Evolutionary conservation across 2,888 invertebrate genomes (phyloP).

Genomic region (Ormyrus pomaceus): DNA sequence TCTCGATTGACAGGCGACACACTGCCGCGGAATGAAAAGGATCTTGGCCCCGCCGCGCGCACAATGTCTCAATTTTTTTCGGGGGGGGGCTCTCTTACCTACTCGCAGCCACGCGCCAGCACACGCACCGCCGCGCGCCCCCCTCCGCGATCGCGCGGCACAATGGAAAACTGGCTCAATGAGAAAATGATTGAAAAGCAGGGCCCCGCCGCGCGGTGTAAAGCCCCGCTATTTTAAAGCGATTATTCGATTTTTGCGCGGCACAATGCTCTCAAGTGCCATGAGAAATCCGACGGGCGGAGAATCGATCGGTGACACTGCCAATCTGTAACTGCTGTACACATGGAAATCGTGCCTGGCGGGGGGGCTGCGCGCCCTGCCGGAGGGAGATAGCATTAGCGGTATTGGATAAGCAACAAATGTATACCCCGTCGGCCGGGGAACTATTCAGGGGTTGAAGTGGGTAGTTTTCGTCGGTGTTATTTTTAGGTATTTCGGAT

Average conservation of each 20-base stretch:
- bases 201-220: background rate
- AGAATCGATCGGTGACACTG: slow-evolving; percentile 5
- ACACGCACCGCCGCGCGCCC: background rate
- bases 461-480: too few relatives aligned
- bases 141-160: background rate
- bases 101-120: slow-evolving; percentile 22
- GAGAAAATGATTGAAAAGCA: slow-evolving; percentile 23
- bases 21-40: too few relatives aligned
- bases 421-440: too few relatives aligned
- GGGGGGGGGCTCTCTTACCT: background rate
- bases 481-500: too few relatives aligned
- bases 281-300: slow-evolving; percentile 3
- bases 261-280: slow-evolving; percentile 10
- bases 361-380: too few relatives aligned
- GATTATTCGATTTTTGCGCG: slow-evolving; percentile 12
- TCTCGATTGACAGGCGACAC: too few relatives aligned
- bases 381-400: too few relatives aligned
- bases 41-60: background rate
- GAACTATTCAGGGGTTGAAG: too few relatives aligned
- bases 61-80: slow-evolving; percentile 12
- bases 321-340: background rate
- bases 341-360: too few relatives aligned
- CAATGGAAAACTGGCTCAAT: slow-evolving; percentile 9
- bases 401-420: too few relatives aligned
- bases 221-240: slow-evolving; percentile 19